Evolutionary conservation across 2,888 invertebrate genomes (phyloP).

Genomic region (Alviniconcha strummeri): DNA sequence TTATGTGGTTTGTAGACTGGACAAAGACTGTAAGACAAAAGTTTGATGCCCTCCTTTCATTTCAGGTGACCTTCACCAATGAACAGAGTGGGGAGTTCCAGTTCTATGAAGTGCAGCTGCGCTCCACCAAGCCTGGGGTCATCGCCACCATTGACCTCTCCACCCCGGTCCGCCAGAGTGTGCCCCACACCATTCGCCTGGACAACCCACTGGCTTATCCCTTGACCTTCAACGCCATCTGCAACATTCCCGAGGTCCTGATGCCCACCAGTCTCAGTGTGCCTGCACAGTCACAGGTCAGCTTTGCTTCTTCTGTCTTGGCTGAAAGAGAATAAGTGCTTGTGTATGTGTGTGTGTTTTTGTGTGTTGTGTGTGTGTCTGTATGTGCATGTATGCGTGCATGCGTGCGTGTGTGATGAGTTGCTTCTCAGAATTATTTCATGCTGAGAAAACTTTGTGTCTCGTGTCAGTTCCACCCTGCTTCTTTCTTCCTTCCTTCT

Average conservation of each 20-base stretch:
- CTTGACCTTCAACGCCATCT: slow-evolving; percentile 67
- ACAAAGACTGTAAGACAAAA: no score
- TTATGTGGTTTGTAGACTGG: no score
- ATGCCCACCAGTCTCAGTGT: slow-evolving; percentile 69
- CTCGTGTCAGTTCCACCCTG: no score
- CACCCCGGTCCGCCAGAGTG: slow-evolving; percentile 71
- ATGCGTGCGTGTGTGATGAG: neutral
- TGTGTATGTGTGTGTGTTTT: neutral
- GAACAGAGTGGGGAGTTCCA: slow-evolving; percentile 72
- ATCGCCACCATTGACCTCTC: slow-evolving; percentile 67
- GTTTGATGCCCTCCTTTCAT: no score
- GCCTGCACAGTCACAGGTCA: slow-evolving; percentile 69
- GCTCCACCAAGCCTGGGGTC: slow-evolving; percentile 66
- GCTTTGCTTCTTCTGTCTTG: slow-evolving; percentile 9
- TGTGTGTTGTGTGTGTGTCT: neutral
- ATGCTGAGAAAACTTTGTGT: no score
- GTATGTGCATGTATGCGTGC: neutral
- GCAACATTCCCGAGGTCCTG: slow-evolving; percentile 68
- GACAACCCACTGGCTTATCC: slow-evolving; percentile 70
- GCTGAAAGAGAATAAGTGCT: neutral
- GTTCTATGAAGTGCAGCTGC: slow-evolving; percentile 71
- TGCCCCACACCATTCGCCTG: slow-evolving; percentile 67
- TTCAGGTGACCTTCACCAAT: slow-evolving; percentile 72
- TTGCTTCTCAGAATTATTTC: neutral
- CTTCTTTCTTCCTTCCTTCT: no score